These are phyloP conservation scores for Lasioglossum lativentre DNA, from an alignment of 2,888 invertebrate species.

Conservation along the genomic window DNA sequence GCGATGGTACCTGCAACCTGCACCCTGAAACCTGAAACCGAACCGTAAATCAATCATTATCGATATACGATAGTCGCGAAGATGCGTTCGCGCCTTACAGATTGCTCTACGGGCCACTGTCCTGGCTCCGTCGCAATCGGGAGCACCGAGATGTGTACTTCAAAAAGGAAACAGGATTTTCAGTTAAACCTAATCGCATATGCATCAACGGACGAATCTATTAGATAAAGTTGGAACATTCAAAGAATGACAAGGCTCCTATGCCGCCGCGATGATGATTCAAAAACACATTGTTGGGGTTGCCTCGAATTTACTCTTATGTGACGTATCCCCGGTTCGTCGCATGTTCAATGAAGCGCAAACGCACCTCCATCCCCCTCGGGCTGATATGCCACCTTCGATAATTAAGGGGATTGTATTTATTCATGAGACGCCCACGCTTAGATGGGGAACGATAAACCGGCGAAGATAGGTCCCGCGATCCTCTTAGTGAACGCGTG, in stretches of 20 bases:
- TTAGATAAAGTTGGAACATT: background rate
- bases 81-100: background rate
- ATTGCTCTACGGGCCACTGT: background rate
- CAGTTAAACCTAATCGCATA: background rate
- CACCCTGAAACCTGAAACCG: background rate
- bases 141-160: background rate
- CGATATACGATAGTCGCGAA: background rate
- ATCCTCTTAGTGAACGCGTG: slow-evolving; percentile 16
- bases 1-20: background rate
- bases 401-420: slow-evolving; percentile 58
- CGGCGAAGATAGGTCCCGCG: slow-evolving; percentile 17
- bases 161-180: no score
- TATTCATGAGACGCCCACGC: slow-evolving; percentile 59
- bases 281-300: no score
- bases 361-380: background rate
- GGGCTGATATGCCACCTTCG: background rate
- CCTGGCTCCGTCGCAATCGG: background rate
- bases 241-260: background rate
- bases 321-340: background rate
- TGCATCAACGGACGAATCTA: background rate
- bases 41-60: background rate
- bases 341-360: background rate
- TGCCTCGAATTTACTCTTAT: background rate
- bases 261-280: background rate
- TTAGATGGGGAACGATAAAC: slow-evolving; percentile 32